Percentiles rank a stretch among this genome's conserved stretches.
Evolutionary conservation across 2,797 vertebrate species (phyloP).

Genomic region (Sarcophilus harrisii): DNA sequence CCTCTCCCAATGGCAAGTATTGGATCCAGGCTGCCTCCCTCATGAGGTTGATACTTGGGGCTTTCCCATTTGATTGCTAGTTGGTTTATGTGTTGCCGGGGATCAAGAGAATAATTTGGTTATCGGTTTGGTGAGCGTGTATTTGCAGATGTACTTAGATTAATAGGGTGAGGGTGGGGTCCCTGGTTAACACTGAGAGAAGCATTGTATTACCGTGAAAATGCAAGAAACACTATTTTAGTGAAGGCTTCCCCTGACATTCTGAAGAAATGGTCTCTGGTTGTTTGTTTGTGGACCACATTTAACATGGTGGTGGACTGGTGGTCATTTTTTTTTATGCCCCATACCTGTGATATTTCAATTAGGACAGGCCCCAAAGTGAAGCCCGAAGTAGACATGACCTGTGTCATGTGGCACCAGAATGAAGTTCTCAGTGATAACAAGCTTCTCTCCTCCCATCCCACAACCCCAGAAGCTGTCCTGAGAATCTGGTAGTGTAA

Average conservation of each 20-base stretch:
- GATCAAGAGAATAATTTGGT: neutral
- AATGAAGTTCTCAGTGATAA: neutral
- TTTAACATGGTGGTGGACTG: neutral
- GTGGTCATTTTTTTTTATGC: neutral
- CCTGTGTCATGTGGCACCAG: neutral
- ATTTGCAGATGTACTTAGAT: neutral
- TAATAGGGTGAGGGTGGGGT: neutral
- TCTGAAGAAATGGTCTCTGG: slow-evolving; percentile 57
- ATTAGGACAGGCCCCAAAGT: rapidly evolving
- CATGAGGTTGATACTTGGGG: neutral
- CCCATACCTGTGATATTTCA: neutral
- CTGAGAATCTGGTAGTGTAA: neutral
- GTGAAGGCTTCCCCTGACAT: neutral
- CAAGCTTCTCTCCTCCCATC: neutral
- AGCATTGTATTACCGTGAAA: neutral
- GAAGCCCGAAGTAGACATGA: neutral
- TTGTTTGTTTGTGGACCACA: neutral
- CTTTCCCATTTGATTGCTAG: neutral
- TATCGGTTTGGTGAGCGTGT: neutral
- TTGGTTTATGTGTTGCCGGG: slow-evolving; percentile 15
- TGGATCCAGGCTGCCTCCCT: neutral
- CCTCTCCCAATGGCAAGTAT: slow-evolving; percentile 9
- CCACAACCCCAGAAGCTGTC: neutral
- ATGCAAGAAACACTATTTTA: neutral
- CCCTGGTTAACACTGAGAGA: neutral